Conservation (phyloP, 2,797 vertebrate genomes). For the Podarcis lilfordi region DNA sequence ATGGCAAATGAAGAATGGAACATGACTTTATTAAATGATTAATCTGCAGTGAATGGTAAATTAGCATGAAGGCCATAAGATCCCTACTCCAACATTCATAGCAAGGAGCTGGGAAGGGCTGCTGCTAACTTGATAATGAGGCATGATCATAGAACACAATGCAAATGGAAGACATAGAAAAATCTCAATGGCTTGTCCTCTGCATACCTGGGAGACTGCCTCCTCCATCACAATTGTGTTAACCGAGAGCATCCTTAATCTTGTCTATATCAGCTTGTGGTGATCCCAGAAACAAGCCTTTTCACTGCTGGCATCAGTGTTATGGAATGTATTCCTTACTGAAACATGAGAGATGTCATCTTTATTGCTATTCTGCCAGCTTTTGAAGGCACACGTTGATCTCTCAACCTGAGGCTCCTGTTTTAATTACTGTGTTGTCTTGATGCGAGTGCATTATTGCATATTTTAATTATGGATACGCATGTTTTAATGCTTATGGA, state of each 20-base stretch:
- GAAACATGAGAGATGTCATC: neutral
- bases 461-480: too few relatives aligned
- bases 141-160: neutral
- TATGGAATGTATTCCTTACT: neutral
- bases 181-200: neutral
- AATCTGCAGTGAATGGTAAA: constrained; percentile 13
- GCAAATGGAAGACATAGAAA: neutral
- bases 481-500: too few relatives aligned
- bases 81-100: constrained; percentile 10
- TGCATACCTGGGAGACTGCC: neutral
- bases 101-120: constrained; percentile 1
- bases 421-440: too few relatives aligned
- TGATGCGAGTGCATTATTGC: too few relatives aligned
- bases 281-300: neutral
- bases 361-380: neutral
- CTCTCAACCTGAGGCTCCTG: too few relatives aligned
- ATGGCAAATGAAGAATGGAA: constrained; percentile 11
- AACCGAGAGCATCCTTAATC: neutral
- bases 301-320: neutral
- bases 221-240: neutral
- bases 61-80: neutral
- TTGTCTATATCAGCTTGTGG: neutral
- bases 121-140: constrained; percentile 37
- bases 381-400: neutral
- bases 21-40: constrained; percentile 24